phyloP scores from a whole-genome alignment of 2,113 vertebrate genomes.

The Puntigrus tetrazona region DNA sequence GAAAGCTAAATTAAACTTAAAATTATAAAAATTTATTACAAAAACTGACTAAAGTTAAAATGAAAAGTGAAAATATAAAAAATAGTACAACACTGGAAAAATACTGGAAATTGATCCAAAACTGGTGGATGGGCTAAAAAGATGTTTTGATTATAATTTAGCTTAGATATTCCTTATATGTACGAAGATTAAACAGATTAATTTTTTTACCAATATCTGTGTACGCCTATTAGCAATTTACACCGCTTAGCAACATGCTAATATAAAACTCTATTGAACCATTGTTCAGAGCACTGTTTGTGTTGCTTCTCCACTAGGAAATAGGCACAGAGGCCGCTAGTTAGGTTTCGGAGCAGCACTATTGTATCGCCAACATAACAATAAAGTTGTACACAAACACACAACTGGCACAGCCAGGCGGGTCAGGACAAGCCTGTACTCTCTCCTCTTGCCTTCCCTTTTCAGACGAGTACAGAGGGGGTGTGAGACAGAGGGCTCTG shows the following conservation, averaged over 20 bases:
- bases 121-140: no score
- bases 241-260: not conserved
- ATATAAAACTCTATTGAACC: not conserved
- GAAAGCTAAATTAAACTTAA: not conserved
- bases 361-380: not conserved
- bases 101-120: not conserved
- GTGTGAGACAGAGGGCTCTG: constrained; percentile 44
- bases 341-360: not conserved
- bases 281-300: not conserved
- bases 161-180: no score
- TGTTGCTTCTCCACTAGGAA: not conserved
- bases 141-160: not conserved
- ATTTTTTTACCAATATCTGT: not conserved
- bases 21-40: not conserved
- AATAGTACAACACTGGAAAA: no score
- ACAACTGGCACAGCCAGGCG: constrained; percentile 15
- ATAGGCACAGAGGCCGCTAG: no score
- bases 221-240: not conserved
- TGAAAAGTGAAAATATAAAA: not conserved
- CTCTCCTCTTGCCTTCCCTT: not conserved
- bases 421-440: constrained; percentile 23
- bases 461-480: constrained; percentile 29
- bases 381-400: not conserved
- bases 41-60: not conserved
- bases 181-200: not conserved